Conservation (phyloP, 2,113 vertebrate genomes). For the Aptenodytes forsteri region DNA sequence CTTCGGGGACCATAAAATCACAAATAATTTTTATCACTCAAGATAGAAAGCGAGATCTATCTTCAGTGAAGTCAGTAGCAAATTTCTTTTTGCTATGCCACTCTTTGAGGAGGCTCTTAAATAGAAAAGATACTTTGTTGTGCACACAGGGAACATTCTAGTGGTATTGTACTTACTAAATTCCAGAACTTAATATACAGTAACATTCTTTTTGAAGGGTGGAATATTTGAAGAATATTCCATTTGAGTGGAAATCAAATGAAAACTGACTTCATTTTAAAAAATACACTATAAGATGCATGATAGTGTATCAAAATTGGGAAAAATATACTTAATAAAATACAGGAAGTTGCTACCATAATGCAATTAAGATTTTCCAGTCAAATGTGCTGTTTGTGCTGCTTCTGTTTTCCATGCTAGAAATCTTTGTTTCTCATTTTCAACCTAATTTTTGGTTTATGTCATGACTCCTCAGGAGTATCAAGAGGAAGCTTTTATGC, state of each 20-base stretch:
- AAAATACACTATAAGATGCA: not conserved
- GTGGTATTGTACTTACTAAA: not conserved
- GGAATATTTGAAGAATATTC: not conserved
- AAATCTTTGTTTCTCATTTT: constrained; percentile 4
- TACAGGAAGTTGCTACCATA: not conserved
- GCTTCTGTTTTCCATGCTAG: not conserved
- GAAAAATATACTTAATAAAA: not conserved
- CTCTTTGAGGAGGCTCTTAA: not conserved
- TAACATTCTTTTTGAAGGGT: not conserved
- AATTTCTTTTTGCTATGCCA: not conserved
- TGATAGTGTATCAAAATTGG: not conserved
- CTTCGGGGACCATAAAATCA: not conserved
- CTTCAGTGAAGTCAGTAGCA: not conserved
- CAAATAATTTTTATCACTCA: not conserved
- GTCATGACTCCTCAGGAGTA: constrained; percentile 42
- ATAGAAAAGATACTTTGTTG: not conserved
- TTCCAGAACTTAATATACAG: not conserved
- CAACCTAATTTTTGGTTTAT: constrained; percentile 5
- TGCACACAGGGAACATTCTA: not conserved
- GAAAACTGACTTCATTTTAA: not conserved
- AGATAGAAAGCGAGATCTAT: not conserved
- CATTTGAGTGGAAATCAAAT: not conserved
- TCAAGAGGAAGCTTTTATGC: constrained; percentile 71
- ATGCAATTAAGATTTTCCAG: not conserved
- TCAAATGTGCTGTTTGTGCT: not conserved